Evolutionary conservation across 2,797 vertebrate species (phyloP).

Genomic region (Iguana delicatissima): DNA sequence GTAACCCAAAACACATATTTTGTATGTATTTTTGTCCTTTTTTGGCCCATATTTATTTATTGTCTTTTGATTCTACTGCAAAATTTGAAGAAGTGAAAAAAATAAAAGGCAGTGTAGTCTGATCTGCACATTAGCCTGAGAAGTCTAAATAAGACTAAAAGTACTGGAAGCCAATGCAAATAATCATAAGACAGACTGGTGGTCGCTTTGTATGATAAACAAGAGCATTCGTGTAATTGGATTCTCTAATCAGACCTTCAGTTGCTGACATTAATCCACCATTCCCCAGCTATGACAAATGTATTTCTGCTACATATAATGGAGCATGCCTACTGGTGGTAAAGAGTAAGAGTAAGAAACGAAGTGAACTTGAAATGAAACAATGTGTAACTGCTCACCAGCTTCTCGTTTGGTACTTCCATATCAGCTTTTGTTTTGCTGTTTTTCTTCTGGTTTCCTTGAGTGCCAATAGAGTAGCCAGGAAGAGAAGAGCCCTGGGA

Average conservation of each 20-base stretch:
- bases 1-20: background rate
- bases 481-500: constrained; percentile 80
- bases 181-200: background rate
- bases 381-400: constrained; percentile 80
- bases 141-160: background rate
- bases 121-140: background rate
- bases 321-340: constrained; percentile 50
- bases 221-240: constrained; percentile 19
- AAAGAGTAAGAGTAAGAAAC: constrained; percentile 44
- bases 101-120: background rate
- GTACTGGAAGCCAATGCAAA: background rate
- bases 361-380: constrained; percentile 43
- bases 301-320: constrained; percentile 46
- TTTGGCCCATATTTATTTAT: background rate
- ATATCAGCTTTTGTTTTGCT: constrained; percentile 82
- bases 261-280: constrained; percentile 56
- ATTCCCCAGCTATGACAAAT: constrained; percentile 49
- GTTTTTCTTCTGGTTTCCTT: constrained; percentile 87
- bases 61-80: background rate
- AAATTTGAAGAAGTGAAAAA: background rate
- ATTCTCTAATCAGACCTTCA: constrained; percentile 37
- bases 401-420: constrained; percentile 84
- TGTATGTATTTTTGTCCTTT: background rate
- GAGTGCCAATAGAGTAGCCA: constrained; percentile 76
- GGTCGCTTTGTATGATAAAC: constrained; percentile 34